Percentiles rank a stretch among this genome's conserved stretches.
Conservation (phyloP, 1,140 invertebrate species). For the Aphelenchoides fujianensis region DNA sequence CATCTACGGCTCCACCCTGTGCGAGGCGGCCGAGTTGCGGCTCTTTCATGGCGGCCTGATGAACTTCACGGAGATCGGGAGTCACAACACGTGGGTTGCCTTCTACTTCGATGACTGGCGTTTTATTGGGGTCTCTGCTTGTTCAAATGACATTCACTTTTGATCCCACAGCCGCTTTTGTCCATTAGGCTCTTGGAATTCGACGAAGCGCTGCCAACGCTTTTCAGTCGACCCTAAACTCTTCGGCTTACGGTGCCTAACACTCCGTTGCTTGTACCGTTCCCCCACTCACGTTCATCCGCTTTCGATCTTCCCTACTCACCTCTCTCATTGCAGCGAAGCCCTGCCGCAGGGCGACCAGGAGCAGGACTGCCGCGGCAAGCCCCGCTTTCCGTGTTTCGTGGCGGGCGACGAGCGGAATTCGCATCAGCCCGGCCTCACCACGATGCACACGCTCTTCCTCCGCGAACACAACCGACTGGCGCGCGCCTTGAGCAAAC, state of each 20-base stretch:
- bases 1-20: constrained; percentile 76
- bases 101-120: too few species aligned
- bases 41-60: constrained; percentile 52
- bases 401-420: constrained; percentile 81
- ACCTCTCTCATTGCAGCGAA: constrained; percentile 3
- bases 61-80: constrained; percentile 50
- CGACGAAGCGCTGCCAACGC: too few species aligned
- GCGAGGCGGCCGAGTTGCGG: constrained; percentile 72
- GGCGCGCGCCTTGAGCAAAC: constrained; percentile 71
- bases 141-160: too few species aligned
- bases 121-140: too few species aligned
- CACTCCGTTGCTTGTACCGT: too few species aligned
- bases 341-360: constrained; percentile 51
- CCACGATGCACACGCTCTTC: constrained; percentile 68
- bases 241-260: too few species aligned
- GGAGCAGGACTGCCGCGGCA: constrained; percentile 57
- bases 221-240: too few species aligned
- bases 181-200: too few species aligned
- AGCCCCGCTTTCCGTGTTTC: constrained; percentile 51
- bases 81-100: constrained; percentile 35
- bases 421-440: constrained; percentile 82
- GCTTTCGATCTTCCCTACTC: neutral
- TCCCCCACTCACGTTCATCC: too few species aligned
- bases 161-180: too few species aligned
- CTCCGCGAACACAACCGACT: constrained; percentile 76